A percentile compares a stretch with the other conserved stretches of the same genome.
phyloP scores from a whole-genome alignment of 2,113 vertebrate genomes.

The Hippocampus barbouri region DNA sequence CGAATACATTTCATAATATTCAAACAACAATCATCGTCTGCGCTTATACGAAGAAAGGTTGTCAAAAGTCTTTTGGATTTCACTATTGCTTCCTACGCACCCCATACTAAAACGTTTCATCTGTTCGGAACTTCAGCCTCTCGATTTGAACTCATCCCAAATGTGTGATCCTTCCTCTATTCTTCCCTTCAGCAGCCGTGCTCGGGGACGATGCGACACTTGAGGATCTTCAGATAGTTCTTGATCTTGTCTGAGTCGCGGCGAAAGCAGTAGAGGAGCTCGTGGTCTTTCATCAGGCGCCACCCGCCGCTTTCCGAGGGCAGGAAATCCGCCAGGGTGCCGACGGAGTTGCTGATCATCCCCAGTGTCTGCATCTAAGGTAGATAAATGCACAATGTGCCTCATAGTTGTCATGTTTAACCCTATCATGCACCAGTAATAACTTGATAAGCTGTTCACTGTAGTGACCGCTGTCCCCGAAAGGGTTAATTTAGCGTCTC shows the following conservation, averaged over 20 bases:
- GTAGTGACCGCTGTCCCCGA: too few species aligned
- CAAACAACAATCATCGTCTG: neutral
- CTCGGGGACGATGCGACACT: slow-evolving; percentile 76
- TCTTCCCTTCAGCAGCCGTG: slow-evolving; percentile 54
- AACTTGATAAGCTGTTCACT: too few species aligned
- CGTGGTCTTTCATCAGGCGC: slow-evolving; percentile 72
- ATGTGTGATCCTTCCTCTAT: neutral
- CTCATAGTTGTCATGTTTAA: neutral
- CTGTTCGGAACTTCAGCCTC: neutral
- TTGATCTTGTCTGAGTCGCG: slow-evolving; percentile 82
- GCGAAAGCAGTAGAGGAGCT: slow-evolving; percentile 80
- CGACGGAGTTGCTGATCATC: slow-evolving; percentile 73
- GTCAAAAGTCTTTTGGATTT: slow-evolving; percentile 26
- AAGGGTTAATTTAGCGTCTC: too few species aligned
- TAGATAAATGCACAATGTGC: neutral
- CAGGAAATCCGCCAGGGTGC: slow-evolving; percentile 51
- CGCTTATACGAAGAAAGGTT: neutral
- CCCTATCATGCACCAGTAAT: too few species aligned
- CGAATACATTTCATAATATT: neutral
- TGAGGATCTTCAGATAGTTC: slow-evolving; percentile 82
- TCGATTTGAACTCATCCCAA: neutral
- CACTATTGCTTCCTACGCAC: slow-evolving; percentile 10
- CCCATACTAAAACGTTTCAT: neutral
- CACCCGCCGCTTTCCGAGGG: slow-evolving; percentile 51
- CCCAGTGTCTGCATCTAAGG: slow-evolving; percentile 79